Evolutionary conservation across 2,797 vertebrate genomes (phyloP).

Genomic region (Protosalanx chinensis): DNA sequence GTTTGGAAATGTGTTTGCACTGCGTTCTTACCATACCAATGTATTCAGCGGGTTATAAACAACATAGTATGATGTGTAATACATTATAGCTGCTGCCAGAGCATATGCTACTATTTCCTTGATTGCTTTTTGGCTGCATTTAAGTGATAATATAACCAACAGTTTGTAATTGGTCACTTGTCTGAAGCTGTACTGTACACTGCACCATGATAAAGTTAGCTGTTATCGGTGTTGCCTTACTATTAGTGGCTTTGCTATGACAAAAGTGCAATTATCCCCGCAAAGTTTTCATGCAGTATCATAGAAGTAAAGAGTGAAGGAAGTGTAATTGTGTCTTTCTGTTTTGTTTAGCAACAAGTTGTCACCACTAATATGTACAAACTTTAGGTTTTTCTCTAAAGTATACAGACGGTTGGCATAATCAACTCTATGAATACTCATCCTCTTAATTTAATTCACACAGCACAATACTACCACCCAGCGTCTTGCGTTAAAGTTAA

Average conservation of each 20-base stretch:
- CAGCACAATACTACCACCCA: background rate
- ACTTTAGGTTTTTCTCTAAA: too few species aligned
- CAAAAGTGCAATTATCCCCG: conserved; percentile 3
- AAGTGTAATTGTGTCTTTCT: background rate
- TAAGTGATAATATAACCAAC: background rate
- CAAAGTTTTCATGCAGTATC: background rate
- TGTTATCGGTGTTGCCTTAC: background rate
- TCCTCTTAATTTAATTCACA: background rate
- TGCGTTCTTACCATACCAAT: background rate
- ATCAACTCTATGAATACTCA: too few species aligned
- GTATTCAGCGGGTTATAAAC: background rate
- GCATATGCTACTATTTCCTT: background rate
- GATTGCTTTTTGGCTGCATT: background rate
- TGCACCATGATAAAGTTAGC: background rate
- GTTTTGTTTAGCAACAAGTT: background rate
- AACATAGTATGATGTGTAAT: background rate
- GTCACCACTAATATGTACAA: too few species aligned
- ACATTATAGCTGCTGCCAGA: background rate
- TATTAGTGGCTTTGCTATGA: background rate
- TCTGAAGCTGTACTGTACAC: background rate
- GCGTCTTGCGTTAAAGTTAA: background rate
- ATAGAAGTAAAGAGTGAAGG: background rate
- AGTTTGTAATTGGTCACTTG: background rate
- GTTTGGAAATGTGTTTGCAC: background rate
- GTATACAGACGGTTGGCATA: too few species aligned